Percentiles rank a stretch among this genome's conserved stretches.
Evolutionary conservation across 2,888 invertebrate species (phyloP).

Genomic region (Caenorhabditis parvicauda): DNA sequence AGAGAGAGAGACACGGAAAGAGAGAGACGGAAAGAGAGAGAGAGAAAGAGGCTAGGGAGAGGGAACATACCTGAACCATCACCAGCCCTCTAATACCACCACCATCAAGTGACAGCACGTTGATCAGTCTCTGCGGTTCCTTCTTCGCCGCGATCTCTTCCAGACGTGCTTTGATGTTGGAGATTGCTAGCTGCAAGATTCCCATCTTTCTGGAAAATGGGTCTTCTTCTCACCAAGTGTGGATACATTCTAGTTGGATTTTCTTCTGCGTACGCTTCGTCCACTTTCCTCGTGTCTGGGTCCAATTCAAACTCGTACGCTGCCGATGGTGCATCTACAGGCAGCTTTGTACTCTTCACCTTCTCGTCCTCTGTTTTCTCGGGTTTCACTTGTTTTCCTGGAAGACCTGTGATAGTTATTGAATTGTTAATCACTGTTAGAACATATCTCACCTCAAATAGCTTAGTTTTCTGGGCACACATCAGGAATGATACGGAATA

Average conservation of each 20-base stretch:
- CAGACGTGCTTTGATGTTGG: slow-evolving; percentile 31
- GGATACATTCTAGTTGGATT: slow-evolving; percentile 28
- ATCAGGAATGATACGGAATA: no score
- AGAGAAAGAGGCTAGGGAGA: neutral
- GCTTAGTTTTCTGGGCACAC: no score
- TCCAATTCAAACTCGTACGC: slow-evolving; percentile 39
- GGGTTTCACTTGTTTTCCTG: slow-evolving; percentile 8
- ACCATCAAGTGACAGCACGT: slow-evolving; percentile 80
- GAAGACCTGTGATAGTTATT: neutral
- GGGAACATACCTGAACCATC: slow-evolving; percentile 47
- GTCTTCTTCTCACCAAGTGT: slow-evolving; percentile 25
- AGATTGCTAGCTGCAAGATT: slow-evolving; percentile 18
- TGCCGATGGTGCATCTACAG: slow-evolving; percentile 23
- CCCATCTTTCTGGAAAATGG: no score
- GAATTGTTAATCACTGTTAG: no score
- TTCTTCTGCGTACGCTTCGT: slow-evolving; percentile 33
- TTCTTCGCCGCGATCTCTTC: slow-evolving; percentile 31
- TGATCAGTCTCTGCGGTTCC: slow-evolving; percentile 41
- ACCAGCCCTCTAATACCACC: slow-evolving; percentile 83
- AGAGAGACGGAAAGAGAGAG: no score
- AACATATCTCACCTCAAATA: no score
- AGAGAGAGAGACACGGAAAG: no score
- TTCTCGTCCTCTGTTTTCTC: slow-evolving; percentile 14
- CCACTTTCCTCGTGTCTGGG: slow-evolving; percentile 30
- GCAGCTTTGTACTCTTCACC: slow-evolving; percentile 8